Base-by-base conservation (phyloP, 1,140 invertebrate genomes). In the Diabrotica virgifera region DNA sequence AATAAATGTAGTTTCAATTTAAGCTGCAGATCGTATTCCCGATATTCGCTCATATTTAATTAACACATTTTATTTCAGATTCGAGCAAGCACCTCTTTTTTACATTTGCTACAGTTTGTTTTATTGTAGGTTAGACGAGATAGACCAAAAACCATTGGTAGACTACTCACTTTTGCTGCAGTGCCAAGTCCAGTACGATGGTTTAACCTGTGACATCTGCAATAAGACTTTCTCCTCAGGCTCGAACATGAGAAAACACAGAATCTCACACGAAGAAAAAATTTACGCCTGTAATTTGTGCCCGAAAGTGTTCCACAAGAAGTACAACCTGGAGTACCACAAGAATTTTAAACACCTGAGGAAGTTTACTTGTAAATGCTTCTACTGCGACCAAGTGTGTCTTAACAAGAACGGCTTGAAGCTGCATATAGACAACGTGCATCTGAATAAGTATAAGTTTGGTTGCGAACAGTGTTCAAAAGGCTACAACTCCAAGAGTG, bases 231-330 rank as follows among this genome's bases (percentile, higher is more conserved):
- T 59, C 46, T 37, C 38, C 13, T 50, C 37, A 5, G 9, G 14
- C 8, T 50, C 38, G 5, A 59, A 46, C 11, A 12, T 59, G 7
- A 11, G 46, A 35, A 36, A 13, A 24, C 58, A 59, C 58, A 59
- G 58, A 35, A 59, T 14, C 5, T 50, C 58, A 5, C 58, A 59
- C 40, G 14, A 24, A 11, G 38, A 12, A 6, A 51, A 51, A 24
- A 46, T 7, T 8, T 59, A 50, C 37, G 46, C 72, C 5, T 93
- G 90, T 77, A 85, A 86, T 63, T 82, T 86, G 57, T 94, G 92
- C 78, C 85, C 84, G 5, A 81, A 89, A 56, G 84, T 85, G 65
- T 91, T 92, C 75, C 88, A 89, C 10, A 81, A 86, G 67, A 86
- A 85, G 56, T 75, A 72, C 8, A 71, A 70, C 11, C 67, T 74